Conservation (phyloP, 2,888 invertebrate species). For the Rhorus exstirpatorius region DNA sequence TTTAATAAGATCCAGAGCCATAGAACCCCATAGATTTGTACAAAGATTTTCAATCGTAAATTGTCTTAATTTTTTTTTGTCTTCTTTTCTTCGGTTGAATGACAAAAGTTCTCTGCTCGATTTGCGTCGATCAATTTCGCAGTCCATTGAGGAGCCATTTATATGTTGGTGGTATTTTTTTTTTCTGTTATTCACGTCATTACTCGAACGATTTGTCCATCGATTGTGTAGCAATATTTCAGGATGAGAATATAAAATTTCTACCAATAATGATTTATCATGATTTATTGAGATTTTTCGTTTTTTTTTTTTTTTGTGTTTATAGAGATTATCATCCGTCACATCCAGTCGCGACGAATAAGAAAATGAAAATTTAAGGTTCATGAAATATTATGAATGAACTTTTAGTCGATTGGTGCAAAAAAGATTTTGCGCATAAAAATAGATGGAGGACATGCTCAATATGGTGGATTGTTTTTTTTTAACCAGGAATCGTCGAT, state of each 20-base stretch:
- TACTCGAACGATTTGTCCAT: constrained; percentile 45
- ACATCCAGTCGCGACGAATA: background rate
- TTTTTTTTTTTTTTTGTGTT: background rate
- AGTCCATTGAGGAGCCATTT: background rate
- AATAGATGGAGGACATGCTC: no score
- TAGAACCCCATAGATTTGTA: constrained; percentile 61
- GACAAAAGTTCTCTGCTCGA: constrained; percentile 35
- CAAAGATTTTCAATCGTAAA: constrained; percentile 63
- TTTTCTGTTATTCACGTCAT: background rate
- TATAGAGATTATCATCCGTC: background rate
- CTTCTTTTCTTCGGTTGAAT: constrained; percentile 30
- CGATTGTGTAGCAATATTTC: constrained; percentile 45
- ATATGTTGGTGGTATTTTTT: background rate
- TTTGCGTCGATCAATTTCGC: constrained; percentile 20
- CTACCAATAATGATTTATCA: constrained; percentile 39
- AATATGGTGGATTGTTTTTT: no score
- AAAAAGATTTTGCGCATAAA: no score
- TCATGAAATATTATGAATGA: no score
- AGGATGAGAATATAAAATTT: constrained; percentile 56
- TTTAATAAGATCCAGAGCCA: constrained; percentile 39
- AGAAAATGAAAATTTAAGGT: constrained; percentile 10
- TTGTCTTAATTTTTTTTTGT: constrained; percentile 42
- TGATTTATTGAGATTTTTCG: background rate
- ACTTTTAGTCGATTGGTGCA: no score
- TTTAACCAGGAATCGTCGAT: no score